Base-by-base conservation (phyloP, 1,140 invertebrate species). In the Druon quercuslanigerum region DNA sequence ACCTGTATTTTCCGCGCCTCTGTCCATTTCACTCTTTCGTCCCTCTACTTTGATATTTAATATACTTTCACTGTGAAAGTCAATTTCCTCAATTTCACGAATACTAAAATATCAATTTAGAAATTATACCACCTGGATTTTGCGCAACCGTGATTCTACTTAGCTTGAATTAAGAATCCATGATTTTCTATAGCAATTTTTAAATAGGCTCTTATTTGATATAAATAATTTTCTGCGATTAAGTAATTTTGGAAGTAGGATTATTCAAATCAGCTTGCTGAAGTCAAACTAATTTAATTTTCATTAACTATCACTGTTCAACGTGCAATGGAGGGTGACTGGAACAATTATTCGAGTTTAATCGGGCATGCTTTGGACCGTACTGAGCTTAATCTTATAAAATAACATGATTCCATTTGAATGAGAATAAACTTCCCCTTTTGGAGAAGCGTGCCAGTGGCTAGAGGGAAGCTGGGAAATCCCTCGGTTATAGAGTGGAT, bases 371-470 rank as follows among this genome's bases (percentile, higher is more conserved):
- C 60, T 66, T 40, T 66, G 33, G 60, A 40, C 60, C 60, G 40
- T 74, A 57, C 60, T 79, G 80, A 76, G 78, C 78, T 66, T 66
- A 79, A 77, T 66, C 78, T 82, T 83, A 79, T 81, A 79, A 83
- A 83, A 77, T 83, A 84, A 83, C 82, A 83, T 81, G 79, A 85
- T 84, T 83, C 76, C 76, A 76, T 74, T 77, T 80, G 79, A 74
- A 76, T 78, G 78, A 81, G 79, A 40, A 33, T 74, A 74, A 60
- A 80, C 79, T 76, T 79, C 79, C 83, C 82, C 78, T 74, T 73
- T 56, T 79, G 76, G 79, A 81, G 83, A 79, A 80, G 82, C 84
- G 80, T 83, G 84, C 78, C 81, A 78, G 74, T 76, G 76, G 79
- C 75, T 66, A 70, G 82, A 81, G 77, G 77, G 81, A 76, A 72